Evolutionary conservation across 2,888 invertebrate species (phyloP).

Genomic region (Stratiomys singularior): DNA sequence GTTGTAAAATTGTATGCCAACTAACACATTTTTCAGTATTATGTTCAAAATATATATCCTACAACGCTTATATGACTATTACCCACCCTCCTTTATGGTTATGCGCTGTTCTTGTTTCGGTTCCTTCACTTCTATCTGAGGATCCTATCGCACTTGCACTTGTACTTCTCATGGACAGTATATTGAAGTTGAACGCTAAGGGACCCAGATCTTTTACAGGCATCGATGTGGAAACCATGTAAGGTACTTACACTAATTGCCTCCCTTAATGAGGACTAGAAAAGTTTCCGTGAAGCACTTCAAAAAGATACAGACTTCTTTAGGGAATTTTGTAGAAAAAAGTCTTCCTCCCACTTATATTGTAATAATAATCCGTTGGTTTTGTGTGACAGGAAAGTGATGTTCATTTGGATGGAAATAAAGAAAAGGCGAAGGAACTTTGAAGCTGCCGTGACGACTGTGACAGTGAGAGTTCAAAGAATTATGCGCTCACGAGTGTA

Average conservation of each 20-base stretch:
- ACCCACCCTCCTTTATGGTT: neutral
- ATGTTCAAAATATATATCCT: neutral
- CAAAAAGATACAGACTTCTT: slow-evolving; percentile 33
- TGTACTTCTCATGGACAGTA: neutral
- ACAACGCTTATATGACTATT: neutral
- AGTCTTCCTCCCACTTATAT: neutral
- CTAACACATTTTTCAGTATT: slow-evolving; percentile 29
- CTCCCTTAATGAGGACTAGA: slow-evolving; percentile 40
- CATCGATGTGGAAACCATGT: slow-evolving; percentile 41
- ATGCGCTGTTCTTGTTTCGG: neutral
- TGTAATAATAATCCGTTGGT: neutral
- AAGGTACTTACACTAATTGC: slow-evolving; percentile 42
- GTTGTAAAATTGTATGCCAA: slow-evolving; percentile 17
- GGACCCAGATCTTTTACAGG: slow-evolving; percentile 21
- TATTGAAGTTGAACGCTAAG: neutral
- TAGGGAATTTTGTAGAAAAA: slow-evolving; percentile 10
- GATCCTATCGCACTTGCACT: neutral
- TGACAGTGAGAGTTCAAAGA: no score
- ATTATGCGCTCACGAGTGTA: no score
- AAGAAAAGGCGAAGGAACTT: neutral
- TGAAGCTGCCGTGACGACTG: neutral
- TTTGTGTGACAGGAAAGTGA: slow-evolving; percentile 19
- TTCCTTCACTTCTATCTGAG: neutral
- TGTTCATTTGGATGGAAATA: slow-evolving; percentile 15
- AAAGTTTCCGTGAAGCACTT: slow-evolving; percentile 39